Evolutionary conservation across 2,888 invertebrate genomes (phyloP).

Genomic region (Lumbricus terrestris): DNA sequence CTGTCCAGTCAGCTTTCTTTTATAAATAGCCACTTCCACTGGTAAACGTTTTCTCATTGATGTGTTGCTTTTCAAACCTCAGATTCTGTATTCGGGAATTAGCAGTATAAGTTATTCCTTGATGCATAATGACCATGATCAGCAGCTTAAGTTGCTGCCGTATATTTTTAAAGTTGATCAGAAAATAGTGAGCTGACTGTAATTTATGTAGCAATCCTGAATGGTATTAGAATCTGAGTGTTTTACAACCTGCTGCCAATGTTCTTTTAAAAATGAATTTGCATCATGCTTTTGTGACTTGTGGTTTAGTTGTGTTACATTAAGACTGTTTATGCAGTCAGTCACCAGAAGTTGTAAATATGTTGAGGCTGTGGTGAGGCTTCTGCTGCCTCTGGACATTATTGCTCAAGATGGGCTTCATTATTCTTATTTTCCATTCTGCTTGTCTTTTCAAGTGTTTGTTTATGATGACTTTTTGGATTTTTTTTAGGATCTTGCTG

Average conservation of each 20-base stretch:
- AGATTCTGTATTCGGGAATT: neutral
- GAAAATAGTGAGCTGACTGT: neutral
- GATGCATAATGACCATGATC: neutral
- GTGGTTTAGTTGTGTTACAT: constrained; percentile 15
- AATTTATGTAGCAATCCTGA: neutral
- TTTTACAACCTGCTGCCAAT: neutral
- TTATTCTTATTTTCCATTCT: neutral
- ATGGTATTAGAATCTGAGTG: neutral
- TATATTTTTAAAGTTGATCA: neutral
- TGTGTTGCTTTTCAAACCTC: neutral
- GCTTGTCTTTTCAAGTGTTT: neutral
- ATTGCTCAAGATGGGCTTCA: neutral
- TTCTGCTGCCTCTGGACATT: neutral
- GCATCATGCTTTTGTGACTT: neutral
- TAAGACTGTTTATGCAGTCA: neutral
- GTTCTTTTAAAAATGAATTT: neutral
- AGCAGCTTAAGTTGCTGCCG: neutral
- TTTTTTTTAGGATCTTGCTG: constrained; percentile 55
- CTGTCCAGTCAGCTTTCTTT: neutral
- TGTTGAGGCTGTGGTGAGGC: too few species aligned
- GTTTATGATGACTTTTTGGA: neutral
- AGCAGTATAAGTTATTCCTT: neutral
- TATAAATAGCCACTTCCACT: neutral
- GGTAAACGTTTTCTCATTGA: neutral
- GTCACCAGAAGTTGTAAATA: neutral